Base-by-base conservation (phyloP, 35 echinoderm and acorn worm genomes). In the Apostichopus parvimensis region DNA sequence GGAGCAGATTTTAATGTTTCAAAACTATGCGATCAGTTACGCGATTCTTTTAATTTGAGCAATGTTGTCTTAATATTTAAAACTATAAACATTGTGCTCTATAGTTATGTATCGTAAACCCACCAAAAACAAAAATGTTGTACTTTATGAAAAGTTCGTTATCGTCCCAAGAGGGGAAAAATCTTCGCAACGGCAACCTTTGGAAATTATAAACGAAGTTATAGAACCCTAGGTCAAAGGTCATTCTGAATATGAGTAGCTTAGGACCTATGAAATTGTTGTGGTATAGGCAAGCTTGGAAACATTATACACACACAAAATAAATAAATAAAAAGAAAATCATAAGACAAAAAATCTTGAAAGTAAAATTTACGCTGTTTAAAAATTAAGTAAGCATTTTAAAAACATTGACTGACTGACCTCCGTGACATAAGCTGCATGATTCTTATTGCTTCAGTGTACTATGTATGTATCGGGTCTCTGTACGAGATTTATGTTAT, bases 401-500 rank as follows among this genome's bases (percentile, higher is more conserved):
- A 75, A 75, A 12, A 61, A 61, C 12, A 61, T 12, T 9, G 58
- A 12, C 8, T 12, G 58, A 61, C 58, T 61, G 58, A 61, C 58
- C 58, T 61, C 58, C 58, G 1, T 61, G 58, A 9, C 7, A 61
- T 61, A 12, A 9, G 58, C 7, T 61, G 58, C 6, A 9, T 11
- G 12, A 45, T 45, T 45, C 34, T 45, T 61, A 61, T 9, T 61
- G 8, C 58, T 9, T 9, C 12, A 61, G 58, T 61, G 12, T 61
- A 61, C 12, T 61, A 8, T 61, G 58, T 12, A 61, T 61, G 12
- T 61, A 61, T 61, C 12, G 58, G 58, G 11, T 61, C 71, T 20
- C 71, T 84, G 18, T 59, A 0, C 14, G 81, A 84, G 81, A 84
- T 84, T 84, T 56, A 84, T 84, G 81, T 84, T 54, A 59, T 24